Conservation (phyloP, 2,113 vertebrate species). For the Pachypanchax playfairii region DNA sequence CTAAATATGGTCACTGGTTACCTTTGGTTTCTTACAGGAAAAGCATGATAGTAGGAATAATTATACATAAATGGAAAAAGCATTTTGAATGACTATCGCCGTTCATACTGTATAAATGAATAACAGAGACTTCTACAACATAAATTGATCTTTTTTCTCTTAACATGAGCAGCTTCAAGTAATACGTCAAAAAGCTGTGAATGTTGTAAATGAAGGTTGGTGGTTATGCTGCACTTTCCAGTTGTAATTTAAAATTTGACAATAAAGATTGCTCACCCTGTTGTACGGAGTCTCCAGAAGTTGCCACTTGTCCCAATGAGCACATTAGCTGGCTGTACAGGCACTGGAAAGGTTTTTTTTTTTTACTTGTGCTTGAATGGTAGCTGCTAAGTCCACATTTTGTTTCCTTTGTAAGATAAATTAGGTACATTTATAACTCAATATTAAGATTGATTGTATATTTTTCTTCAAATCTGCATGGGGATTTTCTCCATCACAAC, state of each 20-base stretch:
- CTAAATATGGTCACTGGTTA: background rate
- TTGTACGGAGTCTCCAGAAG: slow-evolving; percentile 16
- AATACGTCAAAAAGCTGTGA: background rate
- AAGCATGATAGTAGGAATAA: no score
- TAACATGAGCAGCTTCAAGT: no score
- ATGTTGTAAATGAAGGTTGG: background rate
- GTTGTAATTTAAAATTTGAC: slow-evolving; percentile 20
- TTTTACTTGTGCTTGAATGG: slow-evolving; percentile 44
- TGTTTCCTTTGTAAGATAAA: slow-evolving; percentile 35
- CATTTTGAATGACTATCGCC: no score
- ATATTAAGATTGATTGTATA: slow-evolving; percentile 51
- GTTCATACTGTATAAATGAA: slow-evolving; percentile 33
- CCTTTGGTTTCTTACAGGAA: no score
- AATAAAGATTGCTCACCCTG: slow-evolving; percentile 16
- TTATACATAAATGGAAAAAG: no score
- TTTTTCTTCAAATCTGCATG: slow-evolving; percentile 58
- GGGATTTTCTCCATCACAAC: slow-evolving; percentile 42
- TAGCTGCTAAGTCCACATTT: slow-evolving; percentile 23
- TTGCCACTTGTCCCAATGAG: slow-evolving; percentile 9
- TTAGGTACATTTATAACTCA: slow-evolving; percentile 51
- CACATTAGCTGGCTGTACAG: slow-evolving; percentile 5
- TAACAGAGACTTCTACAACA: slow-evolving; percentile 3
- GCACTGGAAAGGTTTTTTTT: slow-evolving; percentile 32
- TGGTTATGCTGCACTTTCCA: background rate
- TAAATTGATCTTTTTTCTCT: no score